Base-by-base conservation (phyloP, 2,113 vertebrate genomes). In the Actenoides lindsayi region DNA sequence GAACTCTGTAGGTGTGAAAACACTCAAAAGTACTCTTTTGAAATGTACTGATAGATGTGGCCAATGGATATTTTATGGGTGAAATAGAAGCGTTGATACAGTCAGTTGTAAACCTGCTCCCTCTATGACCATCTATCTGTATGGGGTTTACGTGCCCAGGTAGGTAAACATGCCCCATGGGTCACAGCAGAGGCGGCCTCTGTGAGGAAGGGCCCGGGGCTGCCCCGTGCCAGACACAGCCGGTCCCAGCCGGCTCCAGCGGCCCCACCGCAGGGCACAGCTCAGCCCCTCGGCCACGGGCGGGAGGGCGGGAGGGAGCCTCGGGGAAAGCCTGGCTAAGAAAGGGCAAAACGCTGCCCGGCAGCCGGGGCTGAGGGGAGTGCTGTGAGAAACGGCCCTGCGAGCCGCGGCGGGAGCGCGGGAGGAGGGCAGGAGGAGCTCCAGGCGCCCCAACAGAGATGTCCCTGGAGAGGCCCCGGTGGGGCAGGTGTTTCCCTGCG, bases 71-170 rank as follows among this genome's bases (percentile, higher is more conserved):
- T 44, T 65, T 65, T 53, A 33, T 35, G 5, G 13, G 35, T 25
- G 17, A 69, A 2, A 33, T n/a, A 13, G 11, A 70, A 56, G 5
- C 6, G 9, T 67, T 21, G 12, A 9, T 60, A 15, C 3, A 5
- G 12, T 37, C 25, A 37, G n/a, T 16, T 54, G 15, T 42, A 20
- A 17, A 14, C n/a, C n/a, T 75, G 2, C 9, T 71, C 9, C 25
- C 6, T 46, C 16, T n/a, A 2, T 19, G 41, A 11, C 13, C 14
- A 64, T 33, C n/a, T 15, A 64, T 33, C n/a, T 15, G 0, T 19
- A 21, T 2, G 10, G 20, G 10, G 2, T 50, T 71, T 35, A 20
- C 0, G 0, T 10, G 41, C 23, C 27, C 50, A 5, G 8, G 3
- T 6, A 51, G 24, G 50, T 51, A 51, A 51, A 51, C 50, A 25